A percentile compares a stretch with the other conserved stretches of the same genome.
Conservation (phyloP, 2,888 invertebrate species). For the Lasioglossum marginatum region DNA sequence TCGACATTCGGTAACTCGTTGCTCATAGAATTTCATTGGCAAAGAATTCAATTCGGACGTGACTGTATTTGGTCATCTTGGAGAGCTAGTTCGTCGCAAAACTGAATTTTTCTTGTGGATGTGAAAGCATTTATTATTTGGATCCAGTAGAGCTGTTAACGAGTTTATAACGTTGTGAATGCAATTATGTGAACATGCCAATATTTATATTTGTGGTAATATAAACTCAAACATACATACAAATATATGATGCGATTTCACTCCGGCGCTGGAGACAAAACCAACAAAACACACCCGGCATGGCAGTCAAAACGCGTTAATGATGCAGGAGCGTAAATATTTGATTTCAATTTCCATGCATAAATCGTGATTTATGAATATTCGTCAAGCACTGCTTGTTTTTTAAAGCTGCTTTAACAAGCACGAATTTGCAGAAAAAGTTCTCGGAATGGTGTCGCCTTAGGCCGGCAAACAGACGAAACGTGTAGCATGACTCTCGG, state of each 20-base stretch:
- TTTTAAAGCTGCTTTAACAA: not conserved
- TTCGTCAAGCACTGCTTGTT: not conserved
- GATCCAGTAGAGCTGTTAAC: too few relatives aligned
- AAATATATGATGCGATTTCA: not conserved
- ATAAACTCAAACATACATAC: not conserved
- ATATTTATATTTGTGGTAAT: not conserved
- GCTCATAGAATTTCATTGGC: not conserved
- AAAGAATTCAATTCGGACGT: not conserved
- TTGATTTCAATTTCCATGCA: not conserved
- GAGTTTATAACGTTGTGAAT: too few relatives aligned
- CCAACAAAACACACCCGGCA: not conserved
- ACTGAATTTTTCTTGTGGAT: not conserved
- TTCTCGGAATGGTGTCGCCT: not conserved
- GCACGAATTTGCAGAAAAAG: not conserved
- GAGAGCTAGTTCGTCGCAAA: not conserved
- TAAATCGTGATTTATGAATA: not conserved
- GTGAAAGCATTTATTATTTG: not conserved
- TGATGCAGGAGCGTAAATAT: not conserved
- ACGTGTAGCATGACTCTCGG: conserved; percentile 1
- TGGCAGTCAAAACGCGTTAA: not conserved
- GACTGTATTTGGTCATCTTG: not conserved
- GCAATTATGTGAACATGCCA: not conserved
- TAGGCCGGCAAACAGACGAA: not conserved
- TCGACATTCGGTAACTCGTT: not conserved
- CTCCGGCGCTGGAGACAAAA: not conserved